Conservation (phyloP, 2,113 vertebrate genomes). For the Promerops cafer region DNA sequence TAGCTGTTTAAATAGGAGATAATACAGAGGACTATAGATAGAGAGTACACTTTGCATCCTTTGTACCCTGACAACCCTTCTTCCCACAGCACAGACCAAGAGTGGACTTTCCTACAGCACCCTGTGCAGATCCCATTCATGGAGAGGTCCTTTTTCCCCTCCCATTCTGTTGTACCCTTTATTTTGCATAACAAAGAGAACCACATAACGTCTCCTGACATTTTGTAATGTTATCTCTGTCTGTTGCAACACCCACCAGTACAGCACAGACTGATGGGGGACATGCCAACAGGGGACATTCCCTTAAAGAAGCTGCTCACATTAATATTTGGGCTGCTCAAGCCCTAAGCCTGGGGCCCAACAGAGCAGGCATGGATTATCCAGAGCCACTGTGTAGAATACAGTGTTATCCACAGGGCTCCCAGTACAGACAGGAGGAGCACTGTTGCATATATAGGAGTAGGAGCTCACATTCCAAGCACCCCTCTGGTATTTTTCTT, state of each 20-base stretch:
- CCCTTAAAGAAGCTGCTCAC: not conserved
- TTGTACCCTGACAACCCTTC: not conserved
- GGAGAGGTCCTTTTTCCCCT: not conserved
- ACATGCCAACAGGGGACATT: not conserved
- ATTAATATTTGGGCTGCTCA: not conserved
- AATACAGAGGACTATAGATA: not conserved
- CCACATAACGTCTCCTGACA: not conserved
- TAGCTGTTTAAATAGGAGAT: not conserved
- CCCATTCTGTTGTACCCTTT: not conserved
- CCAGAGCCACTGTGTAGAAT: not conserved
- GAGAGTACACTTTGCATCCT: not conserved
- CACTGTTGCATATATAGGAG: rapidly evolving
- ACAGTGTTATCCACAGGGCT: not conserved
- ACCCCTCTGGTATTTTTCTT: not conserved
- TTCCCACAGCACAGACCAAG: not conserved
- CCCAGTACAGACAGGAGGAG: not conserved
- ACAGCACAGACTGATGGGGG: not conserved
- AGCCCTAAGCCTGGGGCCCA: not conserved
- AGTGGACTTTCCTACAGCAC: not conserved
- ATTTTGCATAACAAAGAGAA: not conserved
- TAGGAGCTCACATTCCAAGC: not conserved
- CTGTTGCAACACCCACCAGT: not conserved
- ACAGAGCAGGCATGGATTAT: not conserved
- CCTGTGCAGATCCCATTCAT: not conserved
- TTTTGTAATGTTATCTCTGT: not conserved